Conservation (phyloP, 2,888 invertebrate genomes). For the Punctoribates punctum region DNA sequence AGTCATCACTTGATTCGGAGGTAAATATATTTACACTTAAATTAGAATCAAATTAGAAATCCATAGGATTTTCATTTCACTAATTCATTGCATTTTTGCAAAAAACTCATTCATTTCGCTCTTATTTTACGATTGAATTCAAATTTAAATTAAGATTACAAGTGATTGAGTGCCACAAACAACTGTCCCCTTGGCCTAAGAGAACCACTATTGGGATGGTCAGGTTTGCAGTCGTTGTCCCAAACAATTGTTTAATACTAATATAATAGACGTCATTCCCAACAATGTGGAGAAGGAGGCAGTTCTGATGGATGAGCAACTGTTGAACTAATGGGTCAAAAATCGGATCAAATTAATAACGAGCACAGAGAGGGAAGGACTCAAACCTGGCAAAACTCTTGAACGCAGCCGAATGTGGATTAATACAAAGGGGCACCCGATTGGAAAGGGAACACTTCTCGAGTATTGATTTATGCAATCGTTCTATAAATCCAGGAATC, state of each 20-base stretch:
- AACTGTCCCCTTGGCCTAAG: no score
- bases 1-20: background rate
- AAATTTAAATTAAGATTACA: background rate
- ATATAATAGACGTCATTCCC: slow-evolving; percentile 69
- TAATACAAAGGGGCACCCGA: slow-evolving; percentile 97
- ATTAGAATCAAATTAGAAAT: no score
- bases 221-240: no score
- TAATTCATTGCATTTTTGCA: slow-evolving; percentile 12
- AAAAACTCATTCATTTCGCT: slow-evolving; percentile 12
- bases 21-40: background rate
- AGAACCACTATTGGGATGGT: background rate
- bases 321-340: slow-evolving; percentile 68
- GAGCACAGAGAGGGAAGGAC: background rate
- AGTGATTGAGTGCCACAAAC: no score
- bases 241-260: background rate
- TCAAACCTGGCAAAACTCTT: slow-evolving; percentile 98
- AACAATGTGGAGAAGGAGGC: slow-evolving; percentile 96
- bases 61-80: slow-evolving; percentile 9
- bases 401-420: slow-evolving; percentile 99
- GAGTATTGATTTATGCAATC: slow-evolving; percentile 98
- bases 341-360: slow-evolving; percentile 13
- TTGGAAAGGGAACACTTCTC: slow-evolving; percentile 85
- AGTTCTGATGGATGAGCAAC: slow-evolving; percentile 97
- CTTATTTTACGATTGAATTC: background rate
- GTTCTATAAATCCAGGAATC: slow-evolving; percentile 67